Percentiles rank a stretch among this genome's conserved stretches.
Conservation (phyloP, 2,888 invertebrate genomes). For the Dione juno region DNA sequence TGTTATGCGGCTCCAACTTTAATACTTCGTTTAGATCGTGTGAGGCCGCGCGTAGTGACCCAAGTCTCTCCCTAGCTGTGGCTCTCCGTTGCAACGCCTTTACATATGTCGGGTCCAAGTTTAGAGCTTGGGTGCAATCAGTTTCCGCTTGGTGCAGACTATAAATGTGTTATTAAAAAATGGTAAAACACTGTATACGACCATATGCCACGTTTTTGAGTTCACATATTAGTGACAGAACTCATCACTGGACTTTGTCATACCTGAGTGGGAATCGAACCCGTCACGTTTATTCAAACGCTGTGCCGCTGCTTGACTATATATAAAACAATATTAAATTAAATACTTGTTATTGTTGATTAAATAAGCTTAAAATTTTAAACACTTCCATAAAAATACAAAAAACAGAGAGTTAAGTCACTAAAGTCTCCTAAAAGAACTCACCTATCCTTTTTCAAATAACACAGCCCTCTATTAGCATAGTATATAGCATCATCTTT, state of each 20-base stretch:
- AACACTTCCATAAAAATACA: slow-evolving; percentile 1
- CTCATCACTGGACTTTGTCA: too few relatives aligned
- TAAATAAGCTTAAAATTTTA: too few relatives aligned
- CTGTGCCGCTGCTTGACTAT: too few relatives aligned
- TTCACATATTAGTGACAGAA: too few relatives aligned
- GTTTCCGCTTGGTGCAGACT: slow-evolving; percentile 88
- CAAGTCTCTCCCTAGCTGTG: slow-evolving; percentile 87
- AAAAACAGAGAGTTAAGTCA: not conserved
- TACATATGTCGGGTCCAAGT: slow-evolving; percentile 89
- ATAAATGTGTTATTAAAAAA: slow-evolving; percentile 33
- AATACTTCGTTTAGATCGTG: slow-evolving; percentile 88
- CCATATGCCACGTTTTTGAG: too few relatives aligned
- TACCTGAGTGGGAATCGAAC: too few relatives aligned
- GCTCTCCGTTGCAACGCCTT: slow-evolving; percentile 94
- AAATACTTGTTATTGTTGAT: too few relatives aligned
- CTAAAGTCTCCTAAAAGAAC: slow-evolving; percentile 41
- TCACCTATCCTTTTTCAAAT: slow-evolving; percentile 91
- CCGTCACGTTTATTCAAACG: too few relatives aligned
- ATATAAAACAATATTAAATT: too few relatives aligned
- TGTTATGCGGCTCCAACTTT: slow-evolving; percentile 90
- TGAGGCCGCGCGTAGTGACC: slow-evolving; percentile 88
- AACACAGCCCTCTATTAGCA: slow-evolving; percentile 94
- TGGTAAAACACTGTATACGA: too few relatives aligned
- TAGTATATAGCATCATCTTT: slow-evolving; percentile 91
- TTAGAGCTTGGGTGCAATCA: slow-evolving; percentile 92